Conservation (phyloP, 1,140 invertebrate species). For the Pseudoatta argentina region DNA sequence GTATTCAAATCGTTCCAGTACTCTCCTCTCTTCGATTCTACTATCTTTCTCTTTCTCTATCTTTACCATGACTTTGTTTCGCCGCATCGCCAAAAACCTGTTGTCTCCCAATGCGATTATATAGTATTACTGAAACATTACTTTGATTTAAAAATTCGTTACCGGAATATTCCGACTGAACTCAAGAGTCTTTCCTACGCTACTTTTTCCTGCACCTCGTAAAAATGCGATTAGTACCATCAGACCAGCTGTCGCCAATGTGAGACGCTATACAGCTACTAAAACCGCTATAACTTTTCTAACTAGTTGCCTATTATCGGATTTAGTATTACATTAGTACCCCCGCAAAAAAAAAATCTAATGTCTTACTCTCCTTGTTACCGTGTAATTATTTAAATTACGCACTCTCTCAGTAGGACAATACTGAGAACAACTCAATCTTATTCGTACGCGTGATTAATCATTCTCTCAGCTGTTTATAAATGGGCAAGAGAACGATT, state of each 20-base stretch:
- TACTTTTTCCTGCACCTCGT: background rate
- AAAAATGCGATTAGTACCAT: conserved; percentile 39
- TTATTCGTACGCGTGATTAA: conserved; percentile 47
- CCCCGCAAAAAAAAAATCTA: background rate
- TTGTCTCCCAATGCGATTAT: conserved; percentile 11
- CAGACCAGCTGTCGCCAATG: background rate
- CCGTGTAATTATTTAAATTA: background rate
- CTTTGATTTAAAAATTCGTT: conserved; percentile 14
- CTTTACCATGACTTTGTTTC: conserved; percentile 16
- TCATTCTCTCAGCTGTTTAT: conserved; percentile 39
- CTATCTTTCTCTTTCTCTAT: too few species aligned
- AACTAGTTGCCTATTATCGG: background rate
- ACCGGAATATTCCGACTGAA: conserved; percentile 1
- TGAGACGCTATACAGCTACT: conserved; percentile 21
- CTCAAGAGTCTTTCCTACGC: background rate
- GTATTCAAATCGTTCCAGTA: conserved; percentile 40
- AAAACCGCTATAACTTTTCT: conserved; percentile 33
- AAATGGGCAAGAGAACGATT: conserved; percentile 42
- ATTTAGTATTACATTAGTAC: background rate
- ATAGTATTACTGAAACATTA: conserved; percentile 31
- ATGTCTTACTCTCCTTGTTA: background rate
- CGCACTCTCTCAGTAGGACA: background rate
- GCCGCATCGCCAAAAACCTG: background rate
- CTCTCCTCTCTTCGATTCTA: background rate
- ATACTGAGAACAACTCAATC: conserved; percentile 43